Conservation (phyloP, 2,797 vertebrate species). For the Dicrostonyx torquatus region DNA sequence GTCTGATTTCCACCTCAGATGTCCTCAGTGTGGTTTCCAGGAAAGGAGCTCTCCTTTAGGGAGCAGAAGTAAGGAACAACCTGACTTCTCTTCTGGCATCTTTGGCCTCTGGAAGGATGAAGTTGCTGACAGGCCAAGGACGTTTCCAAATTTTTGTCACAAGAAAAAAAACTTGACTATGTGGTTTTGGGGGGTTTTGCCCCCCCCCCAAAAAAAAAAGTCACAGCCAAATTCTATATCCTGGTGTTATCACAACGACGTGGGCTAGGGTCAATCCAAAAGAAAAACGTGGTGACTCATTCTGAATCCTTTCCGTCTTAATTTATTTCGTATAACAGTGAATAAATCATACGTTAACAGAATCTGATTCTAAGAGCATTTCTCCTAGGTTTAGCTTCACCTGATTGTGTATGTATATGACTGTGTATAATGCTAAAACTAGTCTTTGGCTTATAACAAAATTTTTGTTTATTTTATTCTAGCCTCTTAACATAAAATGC, state of each 20-base stretch:
- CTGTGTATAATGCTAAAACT: not conserved
- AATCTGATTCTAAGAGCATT: constrained; percentile 48
- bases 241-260: not conserved
- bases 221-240: not conserved
- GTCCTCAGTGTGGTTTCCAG: not conserved
- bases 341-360: constrained; percentile 41
- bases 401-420: not conserved
- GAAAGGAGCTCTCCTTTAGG: not conserved
- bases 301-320: not conserved
- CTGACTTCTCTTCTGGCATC: not conserved
- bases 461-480: constrained; percentile 34
- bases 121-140: not conserved
- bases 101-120: not conserved
- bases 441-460: constrained; percentile 26
- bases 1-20: not conserved
- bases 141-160: not conserved
- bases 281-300: not conserved
- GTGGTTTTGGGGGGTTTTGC: not conserved
- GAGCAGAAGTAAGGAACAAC: not conserved
- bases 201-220: not conserved
- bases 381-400: not conserved
- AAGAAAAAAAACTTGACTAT: not conserved
- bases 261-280: not conserved
- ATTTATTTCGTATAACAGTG: constrained; percentile 3
- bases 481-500: not conserved